Conservation (phyloP, 2,888 invertebrate genomes). For the Anticlea derivata region DNA sequence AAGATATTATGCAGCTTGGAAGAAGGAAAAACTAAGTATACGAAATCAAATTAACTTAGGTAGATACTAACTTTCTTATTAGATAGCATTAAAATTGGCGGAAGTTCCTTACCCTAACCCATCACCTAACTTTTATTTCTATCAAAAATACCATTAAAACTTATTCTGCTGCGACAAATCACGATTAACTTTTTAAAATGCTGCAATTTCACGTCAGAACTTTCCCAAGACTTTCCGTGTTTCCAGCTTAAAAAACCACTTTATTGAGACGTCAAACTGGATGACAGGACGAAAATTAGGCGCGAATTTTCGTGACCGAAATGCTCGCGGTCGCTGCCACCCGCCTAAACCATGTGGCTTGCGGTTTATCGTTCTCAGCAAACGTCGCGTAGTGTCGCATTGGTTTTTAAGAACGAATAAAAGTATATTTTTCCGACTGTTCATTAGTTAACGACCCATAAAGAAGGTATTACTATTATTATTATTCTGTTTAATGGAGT, state of each 20-base stretch:
- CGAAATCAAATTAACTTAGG: background rate
- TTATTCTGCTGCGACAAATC: conserved; percentile 34
- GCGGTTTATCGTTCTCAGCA: conserved; percentile 68
- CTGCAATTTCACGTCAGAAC: conserved; percentile 43
- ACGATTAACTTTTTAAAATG: conserved; percentile 31
- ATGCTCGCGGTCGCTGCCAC: conserved; percentile 51
- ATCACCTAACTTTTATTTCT: conserved; percentile 26
- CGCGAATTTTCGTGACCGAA: conserved; percentile 72
- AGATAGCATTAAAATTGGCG: conserved; percentile 7
- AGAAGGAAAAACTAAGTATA: background rate
- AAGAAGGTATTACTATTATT: no score
- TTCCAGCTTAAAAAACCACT: conserved; percentile 41
- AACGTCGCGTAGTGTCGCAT: conserved; percentile 44
- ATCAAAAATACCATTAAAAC: conserved; percentile 28
- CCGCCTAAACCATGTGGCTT: conserved; percentile 70
- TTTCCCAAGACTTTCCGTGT: conserved; percentile 46
- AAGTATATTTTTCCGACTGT: conserved; percentile 38
- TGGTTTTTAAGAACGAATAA: conserved; percentile 54
- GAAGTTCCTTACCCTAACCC: conserved; percentile 21
- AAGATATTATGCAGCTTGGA: background rate
- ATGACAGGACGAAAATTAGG: conserved; percentile 75
- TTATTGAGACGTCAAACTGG: conserved; percentile 71
- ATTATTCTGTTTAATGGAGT: no score
- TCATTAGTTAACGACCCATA: conserved; percentile 27
- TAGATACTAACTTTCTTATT: background rate